Conservation (phyloP, 2,888 invertebrate genomes). For the Rhaphigaster nebulosa region DNA sequence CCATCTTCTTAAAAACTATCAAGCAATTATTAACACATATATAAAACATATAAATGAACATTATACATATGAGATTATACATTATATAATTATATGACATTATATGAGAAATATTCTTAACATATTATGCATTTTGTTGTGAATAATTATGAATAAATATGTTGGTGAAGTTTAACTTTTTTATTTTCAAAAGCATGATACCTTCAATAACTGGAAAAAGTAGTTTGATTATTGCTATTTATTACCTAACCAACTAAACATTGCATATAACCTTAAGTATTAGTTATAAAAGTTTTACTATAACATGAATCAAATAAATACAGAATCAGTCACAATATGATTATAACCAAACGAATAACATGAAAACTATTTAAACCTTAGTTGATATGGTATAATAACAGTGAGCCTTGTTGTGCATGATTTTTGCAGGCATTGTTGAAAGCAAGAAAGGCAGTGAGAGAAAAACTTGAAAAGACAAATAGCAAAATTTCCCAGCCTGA, state of each 20-base stretch:
- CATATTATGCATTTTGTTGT: slow-evolving; percentile 52
- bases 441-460: slow-evolving; percentile 63
- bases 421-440: slow-evolving; percentile 64
- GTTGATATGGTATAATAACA: slow-evolving; percentile 28
- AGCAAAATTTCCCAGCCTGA: slow-evolving; percentile 53
- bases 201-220: slow-evolving; percentile 50
- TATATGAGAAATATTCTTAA: slow-evolving; percentile 49
- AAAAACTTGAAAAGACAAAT: slow-evolving; percentile 57
- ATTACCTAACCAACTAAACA: slow-evolving; percentile 25
- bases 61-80: slow-evolving; percentile 49
- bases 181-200: slow-evolving; percentile 59
- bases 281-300: neutral
- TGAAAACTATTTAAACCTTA: neutral
- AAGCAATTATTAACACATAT: slow-evolving; percentile 48
- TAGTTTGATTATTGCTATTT: slow-evolving; percentile 44
- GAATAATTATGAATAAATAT: slow-evolving; percentile 56
- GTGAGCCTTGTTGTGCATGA: slow-evolving; percentile 59
- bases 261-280: neutral
- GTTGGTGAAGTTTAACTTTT: slow-evolving; percentile 57
- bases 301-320: slow-evolving; percentile 4
- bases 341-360: slow-evolving; percentile 6
- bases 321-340: neutral
- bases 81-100: slow-evolving; percentile 49
- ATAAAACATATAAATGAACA: slow-evolving; percentile 44
- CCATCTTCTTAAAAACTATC: slow-evolving; percentile 52